Conservation (phyloP, 2,888 invertebrate species). For the Ormyrus thymus region DNA sequence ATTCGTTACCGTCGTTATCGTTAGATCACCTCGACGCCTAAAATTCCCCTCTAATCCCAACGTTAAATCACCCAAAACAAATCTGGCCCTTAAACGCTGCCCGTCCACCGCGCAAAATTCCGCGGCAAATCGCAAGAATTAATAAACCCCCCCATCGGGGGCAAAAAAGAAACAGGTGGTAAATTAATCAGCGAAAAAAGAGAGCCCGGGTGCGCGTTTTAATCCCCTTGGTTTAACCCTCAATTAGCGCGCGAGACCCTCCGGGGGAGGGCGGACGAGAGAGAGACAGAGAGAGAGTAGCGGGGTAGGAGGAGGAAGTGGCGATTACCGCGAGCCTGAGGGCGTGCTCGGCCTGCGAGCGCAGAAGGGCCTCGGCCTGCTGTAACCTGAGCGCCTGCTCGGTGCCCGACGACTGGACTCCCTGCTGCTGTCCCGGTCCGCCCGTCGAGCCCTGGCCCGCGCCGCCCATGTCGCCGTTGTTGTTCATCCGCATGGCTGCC, state of each 20-base stretch:
- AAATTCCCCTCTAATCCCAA: no score
- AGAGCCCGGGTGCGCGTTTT: background rate
- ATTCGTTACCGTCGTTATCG: no score
- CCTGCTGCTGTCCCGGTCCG: constrained; percentile 66
- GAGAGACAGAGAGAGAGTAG: background rate
- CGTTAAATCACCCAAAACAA: no score
- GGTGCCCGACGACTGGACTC: constrained; percentile 69
- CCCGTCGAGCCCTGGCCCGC: constrained; percentile 72
- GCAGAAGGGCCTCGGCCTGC: constrained; percentile 87
- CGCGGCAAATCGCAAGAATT: no score
- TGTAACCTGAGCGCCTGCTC: constrained; percentile 80
- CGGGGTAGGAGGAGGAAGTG: background rate
- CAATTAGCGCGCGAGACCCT: constrained; percentile 23
- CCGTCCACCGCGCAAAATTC: no score
- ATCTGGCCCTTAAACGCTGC: no score
- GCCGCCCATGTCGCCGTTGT: constrained; percentile 72
- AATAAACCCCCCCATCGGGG: background rate
- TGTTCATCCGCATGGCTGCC: constrained; percentile 75
- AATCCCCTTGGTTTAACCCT: constrained; percentile 26
- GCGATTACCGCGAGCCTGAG: constrained; percentile 83
- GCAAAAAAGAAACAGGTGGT: constrained; percentile 13
- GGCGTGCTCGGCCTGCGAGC: constrained; percentile 91
- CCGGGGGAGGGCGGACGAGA: background rate
- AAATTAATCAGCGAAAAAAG: constrained; percentile 31
- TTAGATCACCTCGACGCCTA: no score